Base-by-base conservation (phyloP, 2,888 invertebrate species). In the Entomobrya proxima region DNA sequence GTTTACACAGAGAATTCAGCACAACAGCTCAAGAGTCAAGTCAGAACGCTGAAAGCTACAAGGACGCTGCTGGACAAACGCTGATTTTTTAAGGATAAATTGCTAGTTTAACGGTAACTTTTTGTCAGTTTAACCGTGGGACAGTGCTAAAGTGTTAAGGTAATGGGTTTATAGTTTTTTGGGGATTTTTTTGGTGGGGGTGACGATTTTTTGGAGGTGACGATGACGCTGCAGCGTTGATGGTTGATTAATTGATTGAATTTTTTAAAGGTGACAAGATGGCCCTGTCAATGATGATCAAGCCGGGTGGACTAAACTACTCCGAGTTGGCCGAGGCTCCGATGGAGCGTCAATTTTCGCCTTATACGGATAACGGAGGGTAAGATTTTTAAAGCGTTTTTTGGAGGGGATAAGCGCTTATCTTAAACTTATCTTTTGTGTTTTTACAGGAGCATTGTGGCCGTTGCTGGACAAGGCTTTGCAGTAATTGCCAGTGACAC, bases 401-500 rank as follows among this genome's bases (percentile, higher is more conserved):
- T 27, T 4, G 13, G 11, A 18, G 30, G 72, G 13, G n/a, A 47
- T 27, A 21, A 50, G 15, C 24, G 27, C 4, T 58, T 21, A 52
- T 3, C 47, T 15, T 47, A 3, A 15, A 15, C 52, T 52, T 18
- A 44, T 15, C 15, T 35, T n/a, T 37, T 9, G 37, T 32, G 32
- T 6, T 37, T 15, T 37, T 3, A 47, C 24, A 99, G 99, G 91
- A 98, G 98, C 91, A 94, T 98, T 81, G 96, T 98, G 72, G 99
- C 98, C 30, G 96, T 99, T 90, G 97, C 97, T 91, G 99, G 99
- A 30, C 96, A 97, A 58, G 97, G 98, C 92, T 99, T 96, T 92
- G 97, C 96, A 21, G 95, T 99, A 30, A 96, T 99, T 91, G 99
- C 97, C 5, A 97, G 98, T 0, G 99, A 99, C 91, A 98, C 97